These are phyloP conservation scores for Amiota mariae DNA, from an alignment of 2,888 invertebrate genomes.

Conservation along the genomic window DNA sequence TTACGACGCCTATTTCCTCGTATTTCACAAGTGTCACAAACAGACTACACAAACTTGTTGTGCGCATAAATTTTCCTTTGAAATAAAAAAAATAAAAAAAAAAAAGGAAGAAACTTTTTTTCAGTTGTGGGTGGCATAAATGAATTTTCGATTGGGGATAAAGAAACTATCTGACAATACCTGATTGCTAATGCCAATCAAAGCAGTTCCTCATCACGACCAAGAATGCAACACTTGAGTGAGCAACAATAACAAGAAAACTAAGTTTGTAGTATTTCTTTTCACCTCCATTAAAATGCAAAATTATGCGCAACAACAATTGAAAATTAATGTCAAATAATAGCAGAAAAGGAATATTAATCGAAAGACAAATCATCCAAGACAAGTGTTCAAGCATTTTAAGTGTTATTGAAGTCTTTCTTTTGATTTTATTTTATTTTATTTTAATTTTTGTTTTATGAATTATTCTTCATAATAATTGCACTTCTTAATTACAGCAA, in stretches of 20 bases:
- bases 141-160: conserved; percentile 31
- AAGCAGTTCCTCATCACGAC: conserved; percentile 33
- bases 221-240: neutral
- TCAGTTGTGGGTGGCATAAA: conserved; percentile 29
- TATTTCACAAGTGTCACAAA: conserved; percentile 23
- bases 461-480: neutral
- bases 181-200: conserved; percentile 25
- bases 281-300: neutral
- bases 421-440: neutral
- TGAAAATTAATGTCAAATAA: conserved; percentile 13
- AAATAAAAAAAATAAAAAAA: neutral
- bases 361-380: conserved; percentile 25
- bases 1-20: neutral
- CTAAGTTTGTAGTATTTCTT: neutral
- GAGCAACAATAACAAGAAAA: neutral
- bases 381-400: conserved; percentile 13
- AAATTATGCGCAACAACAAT: conserved; percentile 19
- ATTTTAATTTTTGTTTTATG: neutral
- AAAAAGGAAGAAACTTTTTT: neutral
- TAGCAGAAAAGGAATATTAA: neutral
- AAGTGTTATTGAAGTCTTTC: neutral
- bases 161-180: neutral
- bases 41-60: neutral
- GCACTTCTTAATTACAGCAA: conserved; percentile 12
- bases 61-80: conserved; percentile 31